phyloP scores from a whole-genome alignment of 2,797 vertebrate genomes.

The Characodon lateralis region DNA sequence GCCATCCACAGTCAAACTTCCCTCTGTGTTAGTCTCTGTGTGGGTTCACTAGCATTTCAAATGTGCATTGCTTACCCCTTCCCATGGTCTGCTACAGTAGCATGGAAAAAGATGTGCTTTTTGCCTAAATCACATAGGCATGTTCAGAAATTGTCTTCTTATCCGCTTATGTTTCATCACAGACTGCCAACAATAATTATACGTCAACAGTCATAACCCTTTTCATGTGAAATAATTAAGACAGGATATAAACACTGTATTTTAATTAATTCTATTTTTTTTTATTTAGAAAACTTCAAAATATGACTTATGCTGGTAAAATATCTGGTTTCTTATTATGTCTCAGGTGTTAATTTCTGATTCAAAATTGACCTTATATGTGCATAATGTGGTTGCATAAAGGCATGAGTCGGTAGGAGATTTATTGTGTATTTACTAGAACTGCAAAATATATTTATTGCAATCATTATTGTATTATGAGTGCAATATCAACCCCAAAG shows the following conservation, averaged over 20 bases:
- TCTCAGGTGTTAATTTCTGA: neutral
- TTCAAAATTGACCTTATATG: neutral
- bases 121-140: neutral
- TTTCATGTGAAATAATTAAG: neutral
- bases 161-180: neutral
- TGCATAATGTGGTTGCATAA: neutral
- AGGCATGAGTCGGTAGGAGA: neutral
- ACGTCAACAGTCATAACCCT: neutral
- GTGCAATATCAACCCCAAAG: neutral
- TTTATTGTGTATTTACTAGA: neutral
- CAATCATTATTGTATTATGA: neutral
- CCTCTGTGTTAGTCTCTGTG: neutral
- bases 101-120: neutral
- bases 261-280: neutral
- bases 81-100: neutral
- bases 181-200: neutral
- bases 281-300: neutral
- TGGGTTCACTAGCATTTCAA: neutral
- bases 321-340: no score
- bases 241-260: neutral
- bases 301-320: neutral
- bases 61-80: neutral
- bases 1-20: neutral
- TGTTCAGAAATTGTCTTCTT: neutral
- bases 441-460: neutral